Conservation (phyloP, 2,888 invertebrate genomes). For the Agyllia agylla region DNA sequence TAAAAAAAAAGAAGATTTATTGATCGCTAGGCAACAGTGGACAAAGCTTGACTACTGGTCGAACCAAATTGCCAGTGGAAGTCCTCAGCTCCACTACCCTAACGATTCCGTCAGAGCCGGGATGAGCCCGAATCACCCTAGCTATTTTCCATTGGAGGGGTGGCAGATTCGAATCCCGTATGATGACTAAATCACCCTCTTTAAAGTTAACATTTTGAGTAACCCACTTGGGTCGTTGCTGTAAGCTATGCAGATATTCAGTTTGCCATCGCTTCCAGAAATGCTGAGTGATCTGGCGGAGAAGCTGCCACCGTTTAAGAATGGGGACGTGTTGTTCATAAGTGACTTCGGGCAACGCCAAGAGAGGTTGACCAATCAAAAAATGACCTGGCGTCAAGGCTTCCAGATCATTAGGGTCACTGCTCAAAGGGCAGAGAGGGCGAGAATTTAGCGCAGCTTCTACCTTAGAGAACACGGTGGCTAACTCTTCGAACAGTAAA, state of each 20-base stretch:
- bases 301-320: constrained; percentile 19
- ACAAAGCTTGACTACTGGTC: constrained; percentile 8
- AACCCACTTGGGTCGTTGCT: constrained; percentile 34
- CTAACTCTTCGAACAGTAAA: constrained; percentile 5
- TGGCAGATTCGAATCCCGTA: constrained; percentile 28
- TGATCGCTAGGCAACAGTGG: not conserved
- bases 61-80: not conserved
- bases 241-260: constrained; percentile 30
- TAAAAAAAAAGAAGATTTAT: not conserved
- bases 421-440: constrained; percentile 40
- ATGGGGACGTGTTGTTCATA: not conserved
- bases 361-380: constrained; percentile 45
- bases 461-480: constrained; percentile 63
- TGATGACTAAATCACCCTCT: constrained; percentile 24
- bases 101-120: constrained; percentile 34
- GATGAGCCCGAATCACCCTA: constrained; percentile 14
- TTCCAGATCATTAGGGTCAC: constrained; percentile 80
- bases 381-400: constrained; percentile 51
- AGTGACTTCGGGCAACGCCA: constrained; percentile 25
- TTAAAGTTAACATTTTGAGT: not conserved
- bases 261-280: constrained; percentile 42
- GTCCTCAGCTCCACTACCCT: constrained; percentile 29
- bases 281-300: constrained; percentile 39
- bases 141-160: constrained; percentile 33
- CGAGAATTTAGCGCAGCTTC: constrained; percentile 56